Conservation (phyloP, 2,888 invertebrate genomes). For the Callyntrura guangdongensis region DNA sequence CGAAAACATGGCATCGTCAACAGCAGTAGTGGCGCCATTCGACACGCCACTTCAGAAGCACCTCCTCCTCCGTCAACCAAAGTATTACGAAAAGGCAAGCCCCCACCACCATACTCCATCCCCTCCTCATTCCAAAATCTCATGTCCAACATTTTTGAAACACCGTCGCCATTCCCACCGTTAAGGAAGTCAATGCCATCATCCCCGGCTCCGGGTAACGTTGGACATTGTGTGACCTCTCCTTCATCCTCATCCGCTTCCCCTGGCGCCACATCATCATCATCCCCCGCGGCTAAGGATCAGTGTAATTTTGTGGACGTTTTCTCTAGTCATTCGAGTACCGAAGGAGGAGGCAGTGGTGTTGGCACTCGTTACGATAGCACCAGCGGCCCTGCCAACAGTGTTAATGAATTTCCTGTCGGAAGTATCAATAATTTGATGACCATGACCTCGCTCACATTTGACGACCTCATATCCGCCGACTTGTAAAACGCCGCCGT, state of each 20-base stretch:
- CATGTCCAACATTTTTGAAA: neutral
- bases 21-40: neutral
- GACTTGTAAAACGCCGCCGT: constrained; percentile 68
- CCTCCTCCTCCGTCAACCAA: too few species aligned
- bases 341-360: neutral
- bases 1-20: constrained; percentile 66
- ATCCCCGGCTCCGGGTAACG: neutral
- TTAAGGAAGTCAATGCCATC: neutral
- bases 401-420: constrained; percentile 1
- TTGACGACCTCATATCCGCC: constrained; percentile 67
- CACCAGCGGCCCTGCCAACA: too few species aligned
- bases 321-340: neutral
- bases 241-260: neutral
- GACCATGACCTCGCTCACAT: constrained; percentile 59
- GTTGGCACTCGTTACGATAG: too few species aligned
- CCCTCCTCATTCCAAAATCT: constrained; percentile 3
- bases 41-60: neutral
- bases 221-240: neutral
- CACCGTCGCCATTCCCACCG: constrained; percentile 27
- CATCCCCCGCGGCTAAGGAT: neutral
- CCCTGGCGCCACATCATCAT: neutral
- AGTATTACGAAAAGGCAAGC: too few species aligned
- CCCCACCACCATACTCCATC: too few species aligned
- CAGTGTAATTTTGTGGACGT: constrained; percentile 6
- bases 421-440: constrained; percentile 43